Evolutionary conservation across 2,888 invertebrate species (phyloP), one percentile per base, ranked within the genome.

Genomic region (Brenthis ino): DNA sequence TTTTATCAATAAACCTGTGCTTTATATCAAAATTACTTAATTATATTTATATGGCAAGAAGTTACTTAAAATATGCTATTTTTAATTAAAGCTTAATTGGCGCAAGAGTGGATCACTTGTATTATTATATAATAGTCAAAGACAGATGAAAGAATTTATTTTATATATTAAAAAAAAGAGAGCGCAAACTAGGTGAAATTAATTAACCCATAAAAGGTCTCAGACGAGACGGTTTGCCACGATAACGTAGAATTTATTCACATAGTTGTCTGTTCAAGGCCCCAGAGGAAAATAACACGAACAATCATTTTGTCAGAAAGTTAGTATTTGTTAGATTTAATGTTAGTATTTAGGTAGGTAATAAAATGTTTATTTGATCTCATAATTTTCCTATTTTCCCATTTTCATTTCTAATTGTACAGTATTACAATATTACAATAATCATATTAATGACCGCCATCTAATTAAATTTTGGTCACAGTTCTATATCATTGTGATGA

Each of bases 231-330:
- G 16, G 48, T 54, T 37, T 53, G 53, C 20, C 11, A 20, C 20
- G 16, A 14, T 33, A 63, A 20, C 51, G 63, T 63, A 37, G 13
- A 43, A 53, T 63, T 43, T 53, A 63, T 63, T 54, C 43, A 43
- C 2, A 16, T 51, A 63, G 20, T 53, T 53, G 37, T 54, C 43
- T 20, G 8, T 53, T 54, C 20, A 37, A 20, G 53, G 43, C 63
- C 53, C 14, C 63, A 1, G 37, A 63, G 63, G 53, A 63, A 14
- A 63, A 60, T 50, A 60, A 63, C 63, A 54, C 54, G 37, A 63
- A 63, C 63, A 54, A 54, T 63, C 37, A 43, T 63, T 37, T 54
- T 63, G 63, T 54, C 37, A 37, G 48, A 60, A 12, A 58, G 58
- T 58, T 58, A 48, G 48, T n/a, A 28, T 48, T 50, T 48, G 60